Evolutionary conservation across 1,140 invertebrate genomes (phyloP).

Genomic region (Acromyrmex heyeri): DNA sequence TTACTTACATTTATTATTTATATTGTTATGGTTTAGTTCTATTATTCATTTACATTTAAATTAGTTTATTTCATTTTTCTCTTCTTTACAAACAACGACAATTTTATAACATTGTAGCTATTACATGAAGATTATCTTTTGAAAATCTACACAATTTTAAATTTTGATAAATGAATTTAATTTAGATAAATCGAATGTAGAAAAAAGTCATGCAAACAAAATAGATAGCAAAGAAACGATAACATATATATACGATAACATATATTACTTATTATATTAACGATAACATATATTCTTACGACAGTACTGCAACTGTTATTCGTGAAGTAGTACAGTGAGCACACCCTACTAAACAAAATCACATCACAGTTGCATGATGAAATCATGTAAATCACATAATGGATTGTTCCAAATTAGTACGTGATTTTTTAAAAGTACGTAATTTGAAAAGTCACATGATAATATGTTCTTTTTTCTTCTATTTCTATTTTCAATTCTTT

Average conservation of each 20-base stretch:
- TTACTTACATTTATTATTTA: too few species aligned
- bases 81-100: neutral
- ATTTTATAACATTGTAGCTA: neutral
- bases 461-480: too few species aligned
- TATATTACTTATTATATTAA: too few species aligned
- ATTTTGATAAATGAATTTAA: too few species aligned
- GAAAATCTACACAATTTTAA: neutral
- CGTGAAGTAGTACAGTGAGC: neutral
- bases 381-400: too few species aligned
- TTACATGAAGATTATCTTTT: neutral
- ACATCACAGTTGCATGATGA: too few species aligned
- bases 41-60: neutral
- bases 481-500: too few species aligned
- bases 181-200: neutral
- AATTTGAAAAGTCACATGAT: too few species aligned
- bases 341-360: neutral
- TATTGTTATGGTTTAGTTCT: too few species aligned
- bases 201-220: neutral
- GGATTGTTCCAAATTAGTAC: too few species aligned
- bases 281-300: too few species aligned
- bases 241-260: neutral
- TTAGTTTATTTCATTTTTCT: neutral
- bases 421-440: too few species aligned
- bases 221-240: neutral
- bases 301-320: neutral